Percentiles rank a stretch among this genome's conserved stretches.
These are phyloP conservation scores for Marisa cornuarietis DNA, from an alignment of 1,140 invertebrate species.

Conservation along the genomic window DNA sequence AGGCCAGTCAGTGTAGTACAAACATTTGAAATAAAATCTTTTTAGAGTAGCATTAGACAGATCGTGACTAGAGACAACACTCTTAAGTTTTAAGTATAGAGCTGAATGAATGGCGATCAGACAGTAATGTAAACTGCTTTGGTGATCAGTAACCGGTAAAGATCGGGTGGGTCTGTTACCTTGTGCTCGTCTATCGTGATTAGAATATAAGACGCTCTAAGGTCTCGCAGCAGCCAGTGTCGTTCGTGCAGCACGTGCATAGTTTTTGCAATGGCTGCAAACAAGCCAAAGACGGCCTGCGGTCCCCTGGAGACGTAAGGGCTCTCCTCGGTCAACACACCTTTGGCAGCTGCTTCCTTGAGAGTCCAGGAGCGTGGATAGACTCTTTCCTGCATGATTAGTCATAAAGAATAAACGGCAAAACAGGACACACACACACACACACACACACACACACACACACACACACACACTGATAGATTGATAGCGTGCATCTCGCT, in stretches of 20 bases:
- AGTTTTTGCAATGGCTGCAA: not conserved
- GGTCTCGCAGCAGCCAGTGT: constrained; percentile 20
- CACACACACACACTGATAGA: constrained; percentile 3
- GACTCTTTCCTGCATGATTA: not conserved
- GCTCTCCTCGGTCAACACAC: not conserved
- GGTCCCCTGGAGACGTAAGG: constrained; percentile 6
- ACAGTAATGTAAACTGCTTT: no score
- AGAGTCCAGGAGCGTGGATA: constrained; percentile 12
- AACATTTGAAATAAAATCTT: no score
- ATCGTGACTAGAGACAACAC: no score
- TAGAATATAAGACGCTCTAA: constrained; percentile 19
- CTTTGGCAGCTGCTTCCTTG: constrained; percentile 8
- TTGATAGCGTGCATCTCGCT: no score
- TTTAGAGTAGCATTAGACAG: no score
- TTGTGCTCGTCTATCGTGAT: not conserved
- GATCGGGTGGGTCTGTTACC: no score
- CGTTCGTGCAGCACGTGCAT: constrained; percentile 9
- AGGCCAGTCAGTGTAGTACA: no score
- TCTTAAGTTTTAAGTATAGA: no score
- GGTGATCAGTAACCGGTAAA: no score
- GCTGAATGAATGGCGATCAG: no score
- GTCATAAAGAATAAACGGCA: not conserved
- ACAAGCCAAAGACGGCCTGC: constrained; percentile 1
- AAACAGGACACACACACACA: constrained; percentile 6
- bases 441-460: constrained; percentile 12